phyloP scores from a whole-genome alignment of 2,797 vertebrate species.

The Paedocypris micromegethes region DNA sequence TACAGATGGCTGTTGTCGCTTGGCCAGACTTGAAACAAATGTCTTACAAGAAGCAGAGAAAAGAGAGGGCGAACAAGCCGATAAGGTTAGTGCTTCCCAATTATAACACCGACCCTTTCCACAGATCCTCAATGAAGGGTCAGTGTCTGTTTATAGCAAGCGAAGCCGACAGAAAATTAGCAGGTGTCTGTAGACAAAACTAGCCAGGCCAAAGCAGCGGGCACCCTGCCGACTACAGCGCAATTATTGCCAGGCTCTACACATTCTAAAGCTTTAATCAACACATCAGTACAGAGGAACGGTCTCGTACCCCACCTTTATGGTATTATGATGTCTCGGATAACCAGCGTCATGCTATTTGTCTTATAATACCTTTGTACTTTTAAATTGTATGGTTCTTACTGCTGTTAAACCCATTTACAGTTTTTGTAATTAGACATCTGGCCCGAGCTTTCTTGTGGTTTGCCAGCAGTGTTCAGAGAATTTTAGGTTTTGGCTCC shows the following conservation, averaged over 20 bases:
- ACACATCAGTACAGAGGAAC: slow-evolving; percentile 25
- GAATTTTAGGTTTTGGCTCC: slow-evolving; percentile 12
- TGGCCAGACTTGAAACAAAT: slow-evolving; percentile 68
- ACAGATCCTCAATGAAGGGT: slow-evolving; percentile 45
- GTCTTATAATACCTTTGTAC: slow-evolving; percentile 39
- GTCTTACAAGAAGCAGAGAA: slow-evolving; percentile 48
- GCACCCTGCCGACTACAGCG: slow-evolving; percentile 53
- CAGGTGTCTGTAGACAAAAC: slow-evolving; percentile 69
- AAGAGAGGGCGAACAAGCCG: slow-evolving; percentile 56
- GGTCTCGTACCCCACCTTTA: slow-evolving; percentile 16
- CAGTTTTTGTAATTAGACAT: slow-evolving; percentile 47
- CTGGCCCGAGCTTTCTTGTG: slow-evolving; percentile 47
- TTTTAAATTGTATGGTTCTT: slow-evolving; percentile 32
- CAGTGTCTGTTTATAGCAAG: slow-evolving; percentile 53
- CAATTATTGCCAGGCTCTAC: slow-evolving; percentile 38
- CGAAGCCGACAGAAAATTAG: slow-evolving; percentile 68
- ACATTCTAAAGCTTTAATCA: slow-evolving; percentile 41
- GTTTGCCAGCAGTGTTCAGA: slow-evolving; percentile 36
- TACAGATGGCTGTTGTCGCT: slow-evolving; percentile 68
- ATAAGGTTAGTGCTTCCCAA: slow-evolving; percentile 67
- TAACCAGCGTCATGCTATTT: slow-evolving; percentile 37
- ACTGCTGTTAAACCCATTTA: slow-evolving; percentile 40
- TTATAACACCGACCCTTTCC: slow-evolving; percentile 57
- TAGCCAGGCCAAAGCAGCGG: slow-evolving; percentile 51
- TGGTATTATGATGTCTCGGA: slow-evolving; percentile 42